Evolutionary conservation across 2,888 invertebrate species (phyloP).

Genomic region (Megastigmus dorsalis): DNA sequence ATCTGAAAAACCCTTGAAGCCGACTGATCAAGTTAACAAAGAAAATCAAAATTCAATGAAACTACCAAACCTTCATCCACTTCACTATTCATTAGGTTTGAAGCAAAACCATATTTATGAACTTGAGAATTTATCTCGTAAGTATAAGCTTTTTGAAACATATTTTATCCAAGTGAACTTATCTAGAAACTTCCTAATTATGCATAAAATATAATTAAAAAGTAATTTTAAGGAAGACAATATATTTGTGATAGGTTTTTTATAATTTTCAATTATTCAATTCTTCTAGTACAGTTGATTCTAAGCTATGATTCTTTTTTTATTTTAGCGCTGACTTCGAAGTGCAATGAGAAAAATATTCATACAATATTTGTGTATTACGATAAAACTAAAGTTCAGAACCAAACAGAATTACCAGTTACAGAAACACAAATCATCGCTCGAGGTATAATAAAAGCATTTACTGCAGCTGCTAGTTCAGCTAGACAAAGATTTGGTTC

Average conservation of each 20-base stretch:
- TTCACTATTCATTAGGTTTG: conserved; percentile 83
- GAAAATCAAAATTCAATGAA: conserved; percentile 75
- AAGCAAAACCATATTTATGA: conserved; percentile 80
- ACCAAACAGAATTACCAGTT: conserved; percentile 82
- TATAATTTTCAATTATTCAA: conserved; percentile 50
- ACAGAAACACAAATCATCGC: conserved; percentile 82
- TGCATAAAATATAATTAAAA: not conserved
- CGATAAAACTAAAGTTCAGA: conserved; percentile 80
- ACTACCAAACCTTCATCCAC: conserved; percentile 85
- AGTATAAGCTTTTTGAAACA: conserved; percentile 73
- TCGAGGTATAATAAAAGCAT: conserved; percentile 83
- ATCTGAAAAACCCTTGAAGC: conserved; percentile 79
- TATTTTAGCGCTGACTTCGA: conserved; percentile 50
- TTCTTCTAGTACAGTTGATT: too few relatives aligned
- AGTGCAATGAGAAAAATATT: conserved; percentile 70
- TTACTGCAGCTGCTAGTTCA: conserved; percentile 84
- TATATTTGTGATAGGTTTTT: conserved; percentile 20
- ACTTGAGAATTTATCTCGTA: conserved; percentile 82
- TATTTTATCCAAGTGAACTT: not conserved
- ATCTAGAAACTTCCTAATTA: too few relatives aligned
- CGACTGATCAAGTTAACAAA: conserved; percentile 71
- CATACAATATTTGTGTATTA: conserved; percentile 88
- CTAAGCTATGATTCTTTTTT: too few relatives aligned
- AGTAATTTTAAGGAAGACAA: not conserved
- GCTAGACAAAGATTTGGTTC: conserved; percentile 86